These are phyloP conservation scores for Halcyon smyrnensis DNA, from an alignment of 2,797 vertebrate genomes.

Conservation along the genomic window DNA sequence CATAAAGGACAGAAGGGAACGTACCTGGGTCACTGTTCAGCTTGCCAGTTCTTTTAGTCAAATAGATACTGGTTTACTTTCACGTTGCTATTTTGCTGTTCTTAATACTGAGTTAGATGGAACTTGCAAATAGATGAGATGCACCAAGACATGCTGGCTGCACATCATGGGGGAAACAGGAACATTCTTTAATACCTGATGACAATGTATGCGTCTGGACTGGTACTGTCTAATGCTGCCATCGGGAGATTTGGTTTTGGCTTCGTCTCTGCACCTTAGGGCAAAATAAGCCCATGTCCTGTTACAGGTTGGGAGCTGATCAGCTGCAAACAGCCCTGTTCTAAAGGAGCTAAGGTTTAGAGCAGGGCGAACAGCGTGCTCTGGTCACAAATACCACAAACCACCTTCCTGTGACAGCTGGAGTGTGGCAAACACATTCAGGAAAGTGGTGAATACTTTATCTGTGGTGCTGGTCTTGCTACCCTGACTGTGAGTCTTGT, in stretches of 20 bases:
- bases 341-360: not conserved
- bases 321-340: not conserved
- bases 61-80: not conserved
- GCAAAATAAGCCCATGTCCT: not conserved
- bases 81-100: not conserved
- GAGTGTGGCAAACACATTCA: not conserved
- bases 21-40: not conserved
- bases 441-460: not conserved
- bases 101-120: not conserved
- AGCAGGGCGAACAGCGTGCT: not conserved
- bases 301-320: not conserved
- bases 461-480: not conserved
- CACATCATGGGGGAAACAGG: rapidly evolving
- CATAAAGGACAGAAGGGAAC: not conserved
- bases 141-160: not conserved
- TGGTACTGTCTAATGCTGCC: not conserved
- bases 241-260: not conserved
- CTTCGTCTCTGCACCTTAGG: not conserved
- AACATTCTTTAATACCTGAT: not conserved
- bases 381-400: not conserved
- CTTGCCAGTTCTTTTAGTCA: not conserved
- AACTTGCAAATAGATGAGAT: not conserved
- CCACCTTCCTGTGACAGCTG: rapidly evolving
- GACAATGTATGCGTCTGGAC: not conserved
- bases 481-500: too few relatives aligned